Base-by-base conservation (phyloP, 2,797 vertebrate species). In the Dermochelys coriacea region DNA sequence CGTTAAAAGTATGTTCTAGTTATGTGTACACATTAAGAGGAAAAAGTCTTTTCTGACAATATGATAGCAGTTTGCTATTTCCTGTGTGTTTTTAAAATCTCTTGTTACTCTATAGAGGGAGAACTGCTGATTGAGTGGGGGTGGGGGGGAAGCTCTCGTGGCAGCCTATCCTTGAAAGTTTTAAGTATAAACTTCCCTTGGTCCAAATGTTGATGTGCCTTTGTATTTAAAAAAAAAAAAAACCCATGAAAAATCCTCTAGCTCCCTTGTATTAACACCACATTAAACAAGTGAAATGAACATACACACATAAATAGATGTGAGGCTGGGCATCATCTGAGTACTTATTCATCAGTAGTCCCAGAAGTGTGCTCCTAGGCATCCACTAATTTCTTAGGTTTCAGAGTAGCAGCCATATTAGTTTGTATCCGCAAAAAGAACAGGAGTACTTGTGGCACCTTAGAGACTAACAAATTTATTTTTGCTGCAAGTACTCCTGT, bases 261-360 rank as follows among this genome's bases (percentile, higher is more conserved):
- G 27, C 5, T 89, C 52, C 23, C 49, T 27, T 83, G 29, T 57
- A 0, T 8, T 83, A 57, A 64, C 34, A 49, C 3, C 77, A 1
- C 31, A 16, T 80, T 88, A 59, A 83, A 52, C 41, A 7, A 75
- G 61, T 75, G 78, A 88, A 50, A 15, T 71, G 64, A 83, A 57
- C 14, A 1, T 2, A 0, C 3, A n/a, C 5, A 34, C 16, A 55
- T 89, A 74, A 31, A 34, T 6, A 1, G 5, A 47, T 0, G 0
- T 57, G 91, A 79, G 75, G 34, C 37, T 85, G 11, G 3, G 12
- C 78, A 12, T n/a, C 41, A 25, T 87, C 3, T 25, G 52, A 8
- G 0, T 11, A 8, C 31, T 78, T 15, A 59, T n/a, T 54, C 49
- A 81, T 77, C 71, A 88, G 79, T 21, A 1, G 23, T n/a, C 5